These are phyloP conservation scores for Nothura maculosa DNA, from an alignment of 2,797 vertebrate species.

Conservation along the genomic window DNA sequence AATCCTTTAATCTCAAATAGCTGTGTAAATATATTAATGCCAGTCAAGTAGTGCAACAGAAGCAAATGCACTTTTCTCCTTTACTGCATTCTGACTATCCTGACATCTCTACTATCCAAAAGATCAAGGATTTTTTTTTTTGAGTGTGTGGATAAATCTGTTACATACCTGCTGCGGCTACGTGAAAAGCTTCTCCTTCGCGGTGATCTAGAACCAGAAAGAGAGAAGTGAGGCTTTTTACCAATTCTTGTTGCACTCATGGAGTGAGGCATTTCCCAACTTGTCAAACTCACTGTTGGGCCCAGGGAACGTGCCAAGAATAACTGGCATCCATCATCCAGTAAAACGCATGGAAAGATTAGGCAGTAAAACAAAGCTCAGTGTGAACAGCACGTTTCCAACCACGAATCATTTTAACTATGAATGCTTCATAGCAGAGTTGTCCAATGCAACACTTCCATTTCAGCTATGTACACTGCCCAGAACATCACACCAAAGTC, in stretches of 20 bases:
- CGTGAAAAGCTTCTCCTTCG: constrained; percentile 94
- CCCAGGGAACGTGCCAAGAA: constrained; percentile 86
- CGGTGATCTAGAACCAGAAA: constrained; percentile 91
- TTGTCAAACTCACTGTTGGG: constrained; percentile 86
- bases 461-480: constrained; percentile 83
- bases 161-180: constrained; percentile 93
- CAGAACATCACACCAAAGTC: constrained; percentile 85
- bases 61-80: rapidly evolving
- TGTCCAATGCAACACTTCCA: constrained; percentile 84
- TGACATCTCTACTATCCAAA: no score
- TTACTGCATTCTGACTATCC: rapidly evolving
- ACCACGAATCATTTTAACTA: constrained; percentile 83
- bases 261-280: constrained; percentile 85
- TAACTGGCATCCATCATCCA: constrained; percentile 85
- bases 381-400: constrained; percentile 84
- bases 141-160: not conserved
- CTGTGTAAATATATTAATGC: not conserved
- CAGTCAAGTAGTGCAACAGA: rapidly evolving
- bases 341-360: constrained; percentile 83
- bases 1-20: not conserved
- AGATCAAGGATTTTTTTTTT: rapidly evolving
- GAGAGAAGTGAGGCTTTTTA: constrained; percentile 71
- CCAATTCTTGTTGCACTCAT: constrained; percentile 50
- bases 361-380: constrained; percentile 83
- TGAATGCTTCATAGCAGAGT: constrained; percentile 82